Percentiles rank a stretch among this genome's conserved stretches.
These are phyloP conservation scores for Oreortyx pictus DNA, from an alignment of 2,797 vertebrate genomes.

Conservation along the genomic window DNA sequence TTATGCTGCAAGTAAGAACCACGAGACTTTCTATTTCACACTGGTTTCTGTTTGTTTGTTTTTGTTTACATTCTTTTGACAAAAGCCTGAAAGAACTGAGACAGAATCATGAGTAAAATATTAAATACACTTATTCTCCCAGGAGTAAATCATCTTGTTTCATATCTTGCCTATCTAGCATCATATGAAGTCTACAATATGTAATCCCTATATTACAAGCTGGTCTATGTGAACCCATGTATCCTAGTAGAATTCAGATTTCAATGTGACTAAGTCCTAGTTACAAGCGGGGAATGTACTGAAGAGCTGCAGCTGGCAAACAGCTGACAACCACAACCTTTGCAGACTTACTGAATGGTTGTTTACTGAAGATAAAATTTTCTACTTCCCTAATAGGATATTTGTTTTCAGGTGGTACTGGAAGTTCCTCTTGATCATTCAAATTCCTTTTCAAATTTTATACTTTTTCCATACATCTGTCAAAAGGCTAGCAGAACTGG, in stretches of 20 bases:
- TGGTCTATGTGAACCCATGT: neutral
- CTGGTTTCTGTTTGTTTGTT: constrained; percentile 9
- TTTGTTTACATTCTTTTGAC: neutral
- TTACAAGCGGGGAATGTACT: neutral
- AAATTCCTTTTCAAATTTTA: neutral
- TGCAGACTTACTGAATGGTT: neutral
- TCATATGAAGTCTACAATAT: constrained; percentile 14
- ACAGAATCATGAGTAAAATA: neutral
- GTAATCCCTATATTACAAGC: neutral
- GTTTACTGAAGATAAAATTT: constrained; percentile 10
- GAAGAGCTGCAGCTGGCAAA: neutral
- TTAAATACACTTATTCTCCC: neutral
- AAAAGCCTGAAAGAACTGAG: constrained; percentile 20
- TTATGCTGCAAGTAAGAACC: constrained; percentile 13
- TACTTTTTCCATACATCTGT: neutral
- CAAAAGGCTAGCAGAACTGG: neutral
- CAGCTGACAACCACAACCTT: neutral
- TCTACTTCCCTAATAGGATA: neutral
- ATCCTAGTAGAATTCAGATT: constrained; percentile 10
- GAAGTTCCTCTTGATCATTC: neutral
- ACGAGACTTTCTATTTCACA: neutral
- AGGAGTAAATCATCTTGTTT: constrained; percentile 29
- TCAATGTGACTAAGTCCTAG: neutral
- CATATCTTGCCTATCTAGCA: neutral
- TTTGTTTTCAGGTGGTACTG: neutral